These are phyloP conservation scores for Anoplopoma fimbria DNA, from an alignment of 2,113 vertebrate genomes.

Conservation along the genomic window DNA sequence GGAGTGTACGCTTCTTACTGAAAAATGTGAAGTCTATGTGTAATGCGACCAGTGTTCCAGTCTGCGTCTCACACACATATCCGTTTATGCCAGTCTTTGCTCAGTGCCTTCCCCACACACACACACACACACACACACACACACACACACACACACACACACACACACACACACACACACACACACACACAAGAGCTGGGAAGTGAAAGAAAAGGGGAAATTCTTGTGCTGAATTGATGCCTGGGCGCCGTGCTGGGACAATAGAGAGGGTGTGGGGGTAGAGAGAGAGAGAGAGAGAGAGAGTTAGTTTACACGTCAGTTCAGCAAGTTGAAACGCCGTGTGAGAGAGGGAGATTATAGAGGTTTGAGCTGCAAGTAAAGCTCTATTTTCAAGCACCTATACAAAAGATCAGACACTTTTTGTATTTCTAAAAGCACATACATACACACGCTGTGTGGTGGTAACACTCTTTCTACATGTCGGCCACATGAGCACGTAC, in stretches of 20 bases:
- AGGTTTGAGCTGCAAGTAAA: neutral
- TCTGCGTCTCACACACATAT: neutral
- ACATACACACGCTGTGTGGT: neutral
- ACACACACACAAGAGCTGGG: constrained; percentile 7
- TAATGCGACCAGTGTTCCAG: neutral
- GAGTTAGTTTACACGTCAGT: constrained; percentile 31
- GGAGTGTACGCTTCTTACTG: neutral
- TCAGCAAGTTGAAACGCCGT: neutral
- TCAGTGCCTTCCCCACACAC: neutral
- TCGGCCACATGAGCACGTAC: too few species aligned
- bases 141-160: neutral
- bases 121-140: neutral
- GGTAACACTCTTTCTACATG: neutral
- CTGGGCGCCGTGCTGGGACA: constrained; percentile 55
- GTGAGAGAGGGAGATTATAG: neutral
- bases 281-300: constrained; percentile 6
- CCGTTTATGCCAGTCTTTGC: neutral
- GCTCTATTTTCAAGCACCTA: neutral
- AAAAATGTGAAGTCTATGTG: neutral
- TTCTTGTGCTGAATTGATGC: constrained; percentile 74
- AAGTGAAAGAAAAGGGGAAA: constrained; percentile 79
- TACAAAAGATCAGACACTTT: neutral
- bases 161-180: constrained; percentile 9
- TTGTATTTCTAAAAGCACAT: neutral
- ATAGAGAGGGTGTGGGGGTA: constrained; percentile 57